Conservation (phyloP, 1,140 invertebrate genomes). For the Coenobita brevimanus region DNA sequence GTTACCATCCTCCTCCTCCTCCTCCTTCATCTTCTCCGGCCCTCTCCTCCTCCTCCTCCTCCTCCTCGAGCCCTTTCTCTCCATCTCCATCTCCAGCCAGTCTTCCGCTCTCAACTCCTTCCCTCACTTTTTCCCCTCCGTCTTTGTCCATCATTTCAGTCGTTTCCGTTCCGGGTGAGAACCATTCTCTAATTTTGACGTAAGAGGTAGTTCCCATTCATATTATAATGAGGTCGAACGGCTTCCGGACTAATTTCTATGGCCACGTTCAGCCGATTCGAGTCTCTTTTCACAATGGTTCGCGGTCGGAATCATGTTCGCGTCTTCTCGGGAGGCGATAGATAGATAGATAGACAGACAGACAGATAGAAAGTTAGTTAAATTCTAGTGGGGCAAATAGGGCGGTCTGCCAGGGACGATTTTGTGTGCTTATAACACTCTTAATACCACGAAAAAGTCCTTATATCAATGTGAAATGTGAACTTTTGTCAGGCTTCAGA, state of each 20-base stretch:
- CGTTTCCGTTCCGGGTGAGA: slow-evolving; percentile 34
- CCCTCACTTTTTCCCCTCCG: background rate
- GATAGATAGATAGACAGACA: too few species aligned
- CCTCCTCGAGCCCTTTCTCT: background rate
- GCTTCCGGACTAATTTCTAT: slow-evolving; percentile 27
- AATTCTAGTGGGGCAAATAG: too few species aligned
- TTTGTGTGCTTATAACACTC: too few species aligned
- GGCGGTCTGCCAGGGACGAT: too few species aligned
- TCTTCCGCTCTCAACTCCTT: too few species aligned
- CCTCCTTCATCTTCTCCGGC: background rate
- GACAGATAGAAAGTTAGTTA: too few species aligned
- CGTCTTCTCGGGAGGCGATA: too few species aligned
- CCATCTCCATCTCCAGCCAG: too few species aligned
- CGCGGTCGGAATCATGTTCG: too few species aligned
- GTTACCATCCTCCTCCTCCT: background rate
- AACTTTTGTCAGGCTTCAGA: too few species aligned
- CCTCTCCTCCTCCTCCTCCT: background rate
- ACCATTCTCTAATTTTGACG: slow-evolving; percentile 34
- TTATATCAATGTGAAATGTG: too few species aligned
- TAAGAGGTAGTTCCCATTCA: slow-evolving; percentile 7
- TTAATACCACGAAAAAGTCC: too few species aligned
- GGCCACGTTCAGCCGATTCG: background rate
- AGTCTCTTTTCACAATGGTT: slow-evolving; percentile 11
- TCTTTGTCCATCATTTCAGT: slow-evolving; percentile 17
- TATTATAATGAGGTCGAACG: slow-evolving; percentile 33